These are phyloP conservation scores for Syncerus caffer DNA, from an alignment of 2,797 vertebrate genomes.

Conservation along the genomic window DNA sequence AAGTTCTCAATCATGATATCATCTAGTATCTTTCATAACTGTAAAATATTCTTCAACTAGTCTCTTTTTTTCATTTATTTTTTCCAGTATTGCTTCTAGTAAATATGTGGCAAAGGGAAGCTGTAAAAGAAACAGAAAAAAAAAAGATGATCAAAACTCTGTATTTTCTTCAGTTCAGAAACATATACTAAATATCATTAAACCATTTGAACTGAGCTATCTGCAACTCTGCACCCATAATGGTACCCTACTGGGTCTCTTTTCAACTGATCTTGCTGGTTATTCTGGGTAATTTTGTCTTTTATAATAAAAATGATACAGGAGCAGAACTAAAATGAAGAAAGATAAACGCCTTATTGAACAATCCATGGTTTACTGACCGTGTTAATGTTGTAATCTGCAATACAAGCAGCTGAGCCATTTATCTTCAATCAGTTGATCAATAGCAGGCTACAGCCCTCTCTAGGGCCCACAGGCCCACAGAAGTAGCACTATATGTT, in stretches of 20 bases:
- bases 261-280: constrained; percentile 78
- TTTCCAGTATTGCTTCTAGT: constrained; percentile 91
- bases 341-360: constrained; percentile 87
- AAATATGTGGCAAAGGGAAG: constrained; percentile 91
- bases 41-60: constrained; percentile 90
- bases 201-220: constrained; percentile 77
- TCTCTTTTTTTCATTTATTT: constrained; percentile 94
- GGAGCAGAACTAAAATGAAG: constrained; percentile 84
- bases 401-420: constrained; percentile 85
- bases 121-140: constrained; percentile 85
- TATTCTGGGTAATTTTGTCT: constrained; percentile 79
- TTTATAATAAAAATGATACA: constrained; percentile 86
- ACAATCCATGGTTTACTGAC: constrained; percentile 88
- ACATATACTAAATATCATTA: constrained; percentile 72
- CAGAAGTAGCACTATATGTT: constrained; percentile 74
- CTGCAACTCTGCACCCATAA: constrained; percentile 67
- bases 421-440: constrained; percentile 86
- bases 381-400: constrained; percentile 88
- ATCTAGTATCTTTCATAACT: constrained; percentile 85
- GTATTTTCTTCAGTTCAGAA: constrained; percentile 74
- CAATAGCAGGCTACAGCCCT: constrained; percentile 86
- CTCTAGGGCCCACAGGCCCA: constrained; percentile 79
- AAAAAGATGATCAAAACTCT: constrained; percentile 73
- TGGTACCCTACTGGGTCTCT: constrained; percentile 62
- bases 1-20: constrained; percentile 43